Evolutionary conservation across 2,888 invertebrate genomes (phyloP), one percentile per base, ranked within the genome.

Genomic region (Dicranocentrus wangi): DNA sequence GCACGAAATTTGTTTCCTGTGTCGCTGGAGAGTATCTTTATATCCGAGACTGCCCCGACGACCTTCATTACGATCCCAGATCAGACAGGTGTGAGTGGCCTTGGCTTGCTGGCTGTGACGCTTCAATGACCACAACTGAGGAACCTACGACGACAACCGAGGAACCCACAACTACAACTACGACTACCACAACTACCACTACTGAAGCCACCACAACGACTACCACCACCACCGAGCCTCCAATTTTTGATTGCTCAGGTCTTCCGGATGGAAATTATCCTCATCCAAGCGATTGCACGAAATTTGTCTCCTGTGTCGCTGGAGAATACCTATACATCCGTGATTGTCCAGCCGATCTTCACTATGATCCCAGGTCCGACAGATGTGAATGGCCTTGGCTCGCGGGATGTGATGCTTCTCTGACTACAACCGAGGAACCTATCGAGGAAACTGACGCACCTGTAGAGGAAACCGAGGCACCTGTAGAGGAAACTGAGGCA

Each of bases 281-380:
- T 0, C 80, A 80, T 68, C 80, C 80, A 1, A 21, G 2, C 1
- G 60, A 60, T 25, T 80, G 80, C 27, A 51, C 66, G 1, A 72
- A 80, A 28, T 80, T 68, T 32, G 42, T 80, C 13, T 65, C 73
- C 7, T 80, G 80, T 25, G 80, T 80, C 13, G 68, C 53, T 25
- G 47, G 68, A 32, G 17, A n/a, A 1, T 39, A 73, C 10, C 72
- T 72, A 8, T 80, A 80, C 53, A 66, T 72, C 32, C 65, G 65
- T 60, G 47, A 25, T n/a, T 80, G 80, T 66, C 55, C 68, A 39
- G 39, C 39, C 5, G 39, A 39, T 13, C 39, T 39, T 39, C 51
- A 75, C 15, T 75, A 75, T 23, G 75, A 75, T n/a, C 75, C 75
- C 27, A 21, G 23, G 8, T 53, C 2, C 7, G 58, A 75, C n/a